phyloP scores from a whole-genome alignment of 2,113 vertebrate genomes.

The Sisor rabdophorus region DNA sequence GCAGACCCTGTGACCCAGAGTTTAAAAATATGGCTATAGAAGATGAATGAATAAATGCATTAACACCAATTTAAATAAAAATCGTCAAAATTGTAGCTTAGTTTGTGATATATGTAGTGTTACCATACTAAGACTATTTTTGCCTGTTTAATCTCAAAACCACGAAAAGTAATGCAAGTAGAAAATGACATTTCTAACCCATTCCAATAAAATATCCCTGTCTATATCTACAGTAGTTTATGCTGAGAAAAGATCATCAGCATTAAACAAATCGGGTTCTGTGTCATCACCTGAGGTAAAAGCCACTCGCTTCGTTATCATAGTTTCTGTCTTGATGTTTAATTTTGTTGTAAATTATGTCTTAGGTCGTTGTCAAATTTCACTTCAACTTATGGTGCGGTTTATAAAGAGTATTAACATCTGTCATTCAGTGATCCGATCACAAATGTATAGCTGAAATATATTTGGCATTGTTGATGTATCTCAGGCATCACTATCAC shows the following conservation, averaged over 20 bases:
- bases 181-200: neutral
- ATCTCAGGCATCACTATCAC: neutral
- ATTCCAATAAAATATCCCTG: neutral
- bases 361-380: neutral
- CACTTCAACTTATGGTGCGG: neutral
- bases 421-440: constrained; percentile 9
- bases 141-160: neutral
- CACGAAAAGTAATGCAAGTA: neutral
- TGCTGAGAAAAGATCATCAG: neutral
- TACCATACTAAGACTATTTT: too few species aligned
- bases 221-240: neutral
- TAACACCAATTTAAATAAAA: too few species aligned
- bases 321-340: neutral
- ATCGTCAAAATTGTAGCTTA: too few species aligned
- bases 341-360: neutral
- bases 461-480: neutral
- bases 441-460: neutral
- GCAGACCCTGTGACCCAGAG: too few species aligned
- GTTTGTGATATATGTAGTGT: too few species aligned
- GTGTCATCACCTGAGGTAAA: neutral
- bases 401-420: neutral
- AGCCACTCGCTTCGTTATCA: neutral
- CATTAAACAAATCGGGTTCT: neutral
- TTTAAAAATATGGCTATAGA: too few species aligned
- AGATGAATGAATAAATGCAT: too few species aligned